These are phyloP conservation scores for Puntigrus tetrazona DNA, from an alignment of 2,113 vertebrate genomes.

Conservation along the genomic window DNA sequence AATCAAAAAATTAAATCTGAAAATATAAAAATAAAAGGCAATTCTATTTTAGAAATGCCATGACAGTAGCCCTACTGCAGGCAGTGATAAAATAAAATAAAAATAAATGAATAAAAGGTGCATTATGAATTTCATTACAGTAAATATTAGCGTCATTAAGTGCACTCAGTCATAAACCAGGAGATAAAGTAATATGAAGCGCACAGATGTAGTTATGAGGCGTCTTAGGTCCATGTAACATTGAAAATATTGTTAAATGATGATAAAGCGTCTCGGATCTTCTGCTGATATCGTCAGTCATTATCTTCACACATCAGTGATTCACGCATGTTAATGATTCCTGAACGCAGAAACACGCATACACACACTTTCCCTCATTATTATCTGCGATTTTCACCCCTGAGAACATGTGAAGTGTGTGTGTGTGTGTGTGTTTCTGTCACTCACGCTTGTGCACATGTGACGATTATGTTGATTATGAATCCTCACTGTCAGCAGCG, in stretches of 20 bases:
- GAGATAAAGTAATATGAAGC: neutral
- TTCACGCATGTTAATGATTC: neutral
- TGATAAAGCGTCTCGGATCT: neutral
- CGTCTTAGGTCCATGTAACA: neutral
- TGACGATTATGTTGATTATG: constrained; percentile 5
- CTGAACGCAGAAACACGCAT: neutral
- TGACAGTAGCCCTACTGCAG: neutral
- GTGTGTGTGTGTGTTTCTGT: constrained; percentile 8
- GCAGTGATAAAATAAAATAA: neutral
- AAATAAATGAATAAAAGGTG: too few species aligned
- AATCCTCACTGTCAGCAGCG: neutral
- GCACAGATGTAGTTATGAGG: neutral
- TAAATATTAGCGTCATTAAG: neutral
- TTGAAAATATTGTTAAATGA: neutral
- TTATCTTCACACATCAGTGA: constrained; percentile 9
- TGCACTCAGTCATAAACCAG: neutral
- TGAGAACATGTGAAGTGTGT: constrained; percentile 1
- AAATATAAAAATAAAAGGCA: too few species aligned
- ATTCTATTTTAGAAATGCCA: too few species aligned
- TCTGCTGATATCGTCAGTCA: neutral
- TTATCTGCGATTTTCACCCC: constrained; percentile 4
- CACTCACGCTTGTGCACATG: neutral
- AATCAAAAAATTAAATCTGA: too few species aligned
- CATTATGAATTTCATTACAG: neutral
- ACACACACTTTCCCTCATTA: neutral